Evolutionary conservation across 1,140 invertebrate genomes (phyloP), one percentile per base, ranked within the genome.

Genomic region (Eumeta japonica): DNA sequence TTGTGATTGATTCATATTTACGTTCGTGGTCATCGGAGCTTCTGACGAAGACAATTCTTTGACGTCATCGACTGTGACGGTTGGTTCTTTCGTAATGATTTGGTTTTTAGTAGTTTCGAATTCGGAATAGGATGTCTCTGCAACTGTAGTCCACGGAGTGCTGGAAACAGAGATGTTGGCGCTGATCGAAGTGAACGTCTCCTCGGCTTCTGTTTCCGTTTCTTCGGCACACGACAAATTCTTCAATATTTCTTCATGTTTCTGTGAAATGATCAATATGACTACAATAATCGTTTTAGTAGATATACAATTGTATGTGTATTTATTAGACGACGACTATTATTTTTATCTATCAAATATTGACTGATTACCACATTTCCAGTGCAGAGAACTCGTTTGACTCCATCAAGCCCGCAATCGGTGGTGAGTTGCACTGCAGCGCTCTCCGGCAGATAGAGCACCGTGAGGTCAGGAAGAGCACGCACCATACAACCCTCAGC

Each of bases 371-470:
- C 84, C 63, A 82, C 78, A 58, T 84, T 83, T 52, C 83, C 82
- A 50, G 82, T 83, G 59, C 84, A 87, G 16, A 82, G 79, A 39
- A 86, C 81, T 32, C 81, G 70, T 51, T 83, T 77, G 16, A 88
- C 88, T 24, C 92, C 92, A 66, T 91, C 92, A 18, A 93, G 75
- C 27, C 90, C 90, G 61, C 92, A 87, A 67, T 95, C 93, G 24
- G 89, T 88, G 15, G 90, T 90, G 27, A 94, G 73, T 52, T 92
- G 88, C 24, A 96, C 79, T 18, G 90, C 82, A 14, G 91, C 80
- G 55, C 88, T 84, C 44, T 87, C 85, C 17, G 87, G 86, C 48
- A 86, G 76, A 48, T 84, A 87, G 19, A 84, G 74, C 28, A 84
- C 79, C 9, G 84, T 87, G 33, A 87, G 58, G 12, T 84, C 84